Evolutionary conservation across 2,113 vertebrate genomes (phyloP).

Genomic region (Cavia porcellus): DNA sequence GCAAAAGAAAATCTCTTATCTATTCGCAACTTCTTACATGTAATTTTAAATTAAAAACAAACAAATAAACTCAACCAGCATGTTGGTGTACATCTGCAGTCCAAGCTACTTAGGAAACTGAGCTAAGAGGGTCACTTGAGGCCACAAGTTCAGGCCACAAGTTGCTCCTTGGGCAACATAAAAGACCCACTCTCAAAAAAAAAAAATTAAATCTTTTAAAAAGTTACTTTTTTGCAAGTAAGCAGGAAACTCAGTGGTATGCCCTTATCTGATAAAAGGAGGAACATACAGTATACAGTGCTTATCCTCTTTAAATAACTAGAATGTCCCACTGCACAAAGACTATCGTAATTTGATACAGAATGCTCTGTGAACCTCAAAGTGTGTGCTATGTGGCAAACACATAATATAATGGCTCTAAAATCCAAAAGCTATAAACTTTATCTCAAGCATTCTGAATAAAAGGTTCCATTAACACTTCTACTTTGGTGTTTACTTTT

Average conservation of each 20-base stretch:
- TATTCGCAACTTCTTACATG: not conserved
- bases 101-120: not conserved
- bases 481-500: slow-evolving; percentile 13
- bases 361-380: not conserved
- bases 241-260: slow-evolving; percentile 47
- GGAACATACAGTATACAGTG: not conserved
- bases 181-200: not conserved
- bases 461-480: slow-evolving; percentile 5
- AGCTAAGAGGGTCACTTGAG: not conserved
- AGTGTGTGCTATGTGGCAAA: not conserved
- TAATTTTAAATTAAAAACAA: slow-evolving; percentile 18
- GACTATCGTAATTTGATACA: not conserved
- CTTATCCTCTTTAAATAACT: not conserved
- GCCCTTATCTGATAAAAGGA: not conserved
- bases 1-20: not conserved
- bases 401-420: not conserved
- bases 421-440: slow-evolving; percentile 20
- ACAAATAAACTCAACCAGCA: not conserved
- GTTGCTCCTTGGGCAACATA: not conserved
- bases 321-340: not conserved
- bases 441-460: not conserved
- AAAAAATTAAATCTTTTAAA: not conserved
- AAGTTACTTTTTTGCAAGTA: not conserved
- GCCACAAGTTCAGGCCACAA: not conserved
- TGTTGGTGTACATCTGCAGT: not conserved